Conservation (phyloP, 2,113 vertebrate genomes). For the Polyodon spathula region DNA sequence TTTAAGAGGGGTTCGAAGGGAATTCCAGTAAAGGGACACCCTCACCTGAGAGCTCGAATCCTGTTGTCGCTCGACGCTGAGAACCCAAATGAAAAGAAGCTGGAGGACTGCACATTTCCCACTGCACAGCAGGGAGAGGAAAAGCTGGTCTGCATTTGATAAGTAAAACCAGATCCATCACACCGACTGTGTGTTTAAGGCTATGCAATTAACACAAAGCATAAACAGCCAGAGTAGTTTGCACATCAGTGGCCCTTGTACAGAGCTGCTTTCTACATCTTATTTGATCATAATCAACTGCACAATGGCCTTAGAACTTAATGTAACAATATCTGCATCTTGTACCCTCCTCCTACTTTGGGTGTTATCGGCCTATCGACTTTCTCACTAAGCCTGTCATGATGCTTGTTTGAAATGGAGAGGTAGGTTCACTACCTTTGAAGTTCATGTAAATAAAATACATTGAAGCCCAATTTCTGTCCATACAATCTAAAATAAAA, state of each 20-base stretch:
- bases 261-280: conserved; percentile 41
- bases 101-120: conserved; percentile 32
- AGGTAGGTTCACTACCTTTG: too few relatives aligned
- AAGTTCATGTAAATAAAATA: too few relatives aligned
- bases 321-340: conserved; percentile 24
- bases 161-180: conserved; percentile 59
- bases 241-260: conserved; percentile 26
- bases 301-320: conserved; percentile 43
- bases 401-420: too few relatives aligned
- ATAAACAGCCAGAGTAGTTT: conserved; percentile 21
- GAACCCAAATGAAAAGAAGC: conserved; percentile 41
- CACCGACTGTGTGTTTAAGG: conserved; percentile 41
- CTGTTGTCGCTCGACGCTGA: conserved; percentile 23
- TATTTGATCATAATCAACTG: conserved; percentile 56
- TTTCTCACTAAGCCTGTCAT: too few relatives aligned
- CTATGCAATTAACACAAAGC: conserved; percentile 50
- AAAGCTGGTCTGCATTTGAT: conserved; percentile 57
- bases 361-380: too few relatives aligned
- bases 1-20: not conserved
- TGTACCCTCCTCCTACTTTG: too few relatives aligned
- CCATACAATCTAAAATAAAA: too few relatives aligned
- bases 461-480: too few relatives aligned
- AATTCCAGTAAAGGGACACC: conserved; percentile 33
- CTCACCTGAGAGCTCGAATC: conserved; percentile 38
- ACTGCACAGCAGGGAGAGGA: conserved; percentile 34